These are phyloP conservation scores for Gorsachius magnificus DNA, from an alignment of 2,797 vertebrate species.

Conservation along the genomic window DNA sequence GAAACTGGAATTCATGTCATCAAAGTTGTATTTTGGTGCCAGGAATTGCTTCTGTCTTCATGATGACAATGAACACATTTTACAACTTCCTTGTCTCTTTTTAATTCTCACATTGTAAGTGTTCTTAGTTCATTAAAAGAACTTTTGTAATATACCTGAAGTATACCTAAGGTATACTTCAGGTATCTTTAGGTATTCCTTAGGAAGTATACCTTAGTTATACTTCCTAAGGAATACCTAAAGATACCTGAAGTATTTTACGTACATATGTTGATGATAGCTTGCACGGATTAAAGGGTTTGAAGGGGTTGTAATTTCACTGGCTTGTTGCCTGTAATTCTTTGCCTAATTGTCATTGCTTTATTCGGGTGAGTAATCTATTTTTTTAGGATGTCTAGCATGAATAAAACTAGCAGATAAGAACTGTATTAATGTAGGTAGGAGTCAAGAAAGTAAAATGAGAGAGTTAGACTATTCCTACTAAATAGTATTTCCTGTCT, in stretches of 20 bases:
- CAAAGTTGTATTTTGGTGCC: neutral
- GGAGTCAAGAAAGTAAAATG: neutral
- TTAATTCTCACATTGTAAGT: neutral
- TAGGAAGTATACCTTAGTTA: neutral
- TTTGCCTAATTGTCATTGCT: neutral
- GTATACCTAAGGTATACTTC: neutral
- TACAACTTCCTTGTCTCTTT: neutral
- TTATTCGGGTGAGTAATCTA: neutral
- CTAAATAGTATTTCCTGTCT: neutral
- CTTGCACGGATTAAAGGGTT: neutral
- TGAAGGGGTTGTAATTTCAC: neutral
- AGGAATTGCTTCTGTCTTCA: neutral
- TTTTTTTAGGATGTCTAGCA: neutral
- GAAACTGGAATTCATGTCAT: neutral
- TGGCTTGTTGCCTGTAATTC: neutral
- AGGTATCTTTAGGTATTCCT: too few species aligned
- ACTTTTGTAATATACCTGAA: neutral
- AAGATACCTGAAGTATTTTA: neutral
- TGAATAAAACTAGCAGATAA: neutral
- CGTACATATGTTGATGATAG: neutral
- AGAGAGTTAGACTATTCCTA: neutral
- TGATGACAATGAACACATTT: neutral
- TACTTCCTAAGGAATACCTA: neutral
- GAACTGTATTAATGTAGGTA: neutral
- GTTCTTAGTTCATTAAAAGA: neutral